These are phyloP conservation scores for Amblyornis subalaris DNA, from an alignment of 2,113 vertebrate species.

Conservation along the genomic window DNA sequence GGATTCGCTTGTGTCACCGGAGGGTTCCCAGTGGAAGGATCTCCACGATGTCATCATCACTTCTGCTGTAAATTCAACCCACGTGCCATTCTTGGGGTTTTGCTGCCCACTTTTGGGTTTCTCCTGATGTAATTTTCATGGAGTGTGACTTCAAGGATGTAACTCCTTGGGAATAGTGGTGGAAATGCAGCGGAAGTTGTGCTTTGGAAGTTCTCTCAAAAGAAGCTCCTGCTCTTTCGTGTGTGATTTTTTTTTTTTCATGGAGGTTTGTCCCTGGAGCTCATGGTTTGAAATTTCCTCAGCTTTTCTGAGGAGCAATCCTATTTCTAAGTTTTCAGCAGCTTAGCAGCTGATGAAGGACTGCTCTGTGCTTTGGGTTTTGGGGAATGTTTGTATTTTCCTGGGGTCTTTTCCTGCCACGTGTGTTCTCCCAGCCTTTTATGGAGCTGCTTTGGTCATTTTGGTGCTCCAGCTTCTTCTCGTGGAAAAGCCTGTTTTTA, in stretches of 20 bases:
- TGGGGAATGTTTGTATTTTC: neutral
- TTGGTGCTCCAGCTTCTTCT: neutral
- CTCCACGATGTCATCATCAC: accelerated
- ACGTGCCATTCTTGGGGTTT: accelerated
- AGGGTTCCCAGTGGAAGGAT: neutral
- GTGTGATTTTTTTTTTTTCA: neutral
- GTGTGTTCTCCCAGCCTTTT: neutral
- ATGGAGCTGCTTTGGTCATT: neutral
- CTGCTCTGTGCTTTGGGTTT: neutral
- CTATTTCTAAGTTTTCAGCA: neutral
- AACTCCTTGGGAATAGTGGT: neutral
- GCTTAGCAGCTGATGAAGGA: neutral
- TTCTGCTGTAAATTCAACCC: neutral
- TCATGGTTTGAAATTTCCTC: neutral
- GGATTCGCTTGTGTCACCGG: accelerated
- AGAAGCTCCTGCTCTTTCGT: accelerated
- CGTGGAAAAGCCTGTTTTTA: neutral
- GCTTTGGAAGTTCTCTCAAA: neutral
- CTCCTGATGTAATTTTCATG: neutral
- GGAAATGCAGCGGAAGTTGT: accelerated
- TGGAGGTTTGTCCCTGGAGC: neutral
- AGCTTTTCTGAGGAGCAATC: neutral
- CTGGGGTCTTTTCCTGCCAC: neutral
- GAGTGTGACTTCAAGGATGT: neutral
- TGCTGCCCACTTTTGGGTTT: accelerated